Evolutionary conservation across 1,140 invertebrate genomes (phyloP).

Genomic region (Varroa destructor): DNA sequence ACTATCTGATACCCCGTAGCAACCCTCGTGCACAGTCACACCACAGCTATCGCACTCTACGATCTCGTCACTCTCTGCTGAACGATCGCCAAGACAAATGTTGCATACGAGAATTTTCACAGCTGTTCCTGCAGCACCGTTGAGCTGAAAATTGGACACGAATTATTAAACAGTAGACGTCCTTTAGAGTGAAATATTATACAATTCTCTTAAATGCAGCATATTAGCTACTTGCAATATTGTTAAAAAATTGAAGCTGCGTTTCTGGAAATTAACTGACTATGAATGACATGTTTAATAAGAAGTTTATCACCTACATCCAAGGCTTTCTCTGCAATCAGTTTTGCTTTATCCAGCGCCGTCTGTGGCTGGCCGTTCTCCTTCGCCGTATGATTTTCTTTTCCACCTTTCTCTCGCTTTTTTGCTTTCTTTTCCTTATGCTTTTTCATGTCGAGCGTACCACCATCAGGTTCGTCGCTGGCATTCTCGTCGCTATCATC

Average conservation of each 20-base stretch:
- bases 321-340: background rate
- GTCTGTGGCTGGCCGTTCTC: background rate
- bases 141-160: no score
- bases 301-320: background rate
- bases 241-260: no score
- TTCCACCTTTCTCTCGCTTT: background rate
- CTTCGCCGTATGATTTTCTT: background rate
- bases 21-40: slow-evolving; percentile 88
- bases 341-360: slow-evolving; percentile 17
- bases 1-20: slow-evolving; percentile 86
- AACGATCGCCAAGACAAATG: slow-evolving; percentile 68
- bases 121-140: no score
- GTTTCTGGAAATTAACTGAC: no score
- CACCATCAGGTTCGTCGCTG: background rate
- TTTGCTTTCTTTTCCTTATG: background rate
- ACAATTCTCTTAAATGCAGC: no score
- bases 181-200: no score
- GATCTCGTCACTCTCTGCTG: slow-evolving; percentile 80
- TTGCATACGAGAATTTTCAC: slow-evolving; percentile 62
- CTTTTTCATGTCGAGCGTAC: background rate
- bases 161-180: no score
- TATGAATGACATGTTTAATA: no score
- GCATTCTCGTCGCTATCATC: slow-evolving; percentile 7
- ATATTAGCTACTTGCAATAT: no score
- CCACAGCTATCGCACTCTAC: slow-evolving; percentile 92